These are phyloP conservation scores for Cerceris rybyensis DNA, from an alignment of 2,888 invertebrate genomes.

Conservation along the genomic window DNA sequence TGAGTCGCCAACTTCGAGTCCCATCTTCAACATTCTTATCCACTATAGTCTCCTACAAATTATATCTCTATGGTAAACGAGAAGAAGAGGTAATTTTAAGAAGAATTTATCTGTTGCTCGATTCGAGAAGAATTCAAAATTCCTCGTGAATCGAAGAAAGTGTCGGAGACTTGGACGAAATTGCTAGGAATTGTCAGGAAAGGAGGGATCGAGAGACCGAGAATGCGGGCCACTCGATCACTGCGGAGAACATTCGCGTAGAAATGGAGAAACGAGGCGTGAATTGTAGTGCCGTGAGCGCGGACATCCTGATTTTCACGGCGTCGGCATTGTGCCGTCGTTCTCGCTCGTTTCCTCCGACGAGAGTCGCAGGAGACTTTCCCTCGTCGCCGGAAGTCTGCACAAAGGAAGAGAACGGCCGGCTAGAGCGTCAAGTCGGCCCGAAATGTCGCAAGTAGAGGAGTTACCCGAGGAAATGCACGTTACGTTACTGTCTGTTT, in stretches of 20 bases:
- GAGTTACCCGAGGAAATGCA: conserved; percentile 36
- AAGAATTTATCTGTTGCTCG: not conserved
- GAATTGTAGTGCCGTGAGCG: conserved; percentile 49
- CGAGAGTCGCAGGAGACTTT: conserved; percentile 22
- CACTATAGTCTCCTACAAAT: too few relatives aligned
- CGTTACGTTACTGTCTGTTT: conserved; percentile 21
- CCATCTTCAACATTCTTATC: too few relatives aligned
- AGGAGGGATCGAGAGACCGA: not conserved
- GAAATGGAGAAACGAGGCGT: conserved; percentile 33
- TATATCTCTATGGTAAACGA: too few relatives aligned
- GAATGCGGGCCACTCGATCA: not conserved
- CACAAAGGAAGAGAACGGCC: conserved; percentile 61
- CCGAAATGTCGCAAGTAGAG: conserved; percentile 15
- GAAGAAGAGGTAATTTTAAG: too few relatives aligned
- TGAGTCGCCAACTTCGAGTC: too few relatives aligned
- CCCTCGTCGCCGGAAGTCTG: conserved; percentile 55
- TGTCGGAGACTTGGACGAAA: conserved; percentile 1
- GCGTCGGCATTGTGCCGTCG: conserved; percentile 58
- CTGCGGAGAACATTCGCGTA: conserved; percentile 9
- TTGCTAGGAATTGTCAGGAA: not conserved
- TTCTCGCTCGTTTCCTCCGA: conserved; percentile 55
- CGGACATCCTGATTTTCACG: conserved; percentile 66
- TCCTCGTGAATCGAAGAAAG: not conserved
- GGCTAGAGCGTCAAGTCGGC: conserved; percentile 55
- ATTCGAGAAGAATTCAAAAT: not conserved